phyloP scores from a whole-genome alignment of 2,113 vertebrate genomes.

The Carlito syrichta region DNA sequence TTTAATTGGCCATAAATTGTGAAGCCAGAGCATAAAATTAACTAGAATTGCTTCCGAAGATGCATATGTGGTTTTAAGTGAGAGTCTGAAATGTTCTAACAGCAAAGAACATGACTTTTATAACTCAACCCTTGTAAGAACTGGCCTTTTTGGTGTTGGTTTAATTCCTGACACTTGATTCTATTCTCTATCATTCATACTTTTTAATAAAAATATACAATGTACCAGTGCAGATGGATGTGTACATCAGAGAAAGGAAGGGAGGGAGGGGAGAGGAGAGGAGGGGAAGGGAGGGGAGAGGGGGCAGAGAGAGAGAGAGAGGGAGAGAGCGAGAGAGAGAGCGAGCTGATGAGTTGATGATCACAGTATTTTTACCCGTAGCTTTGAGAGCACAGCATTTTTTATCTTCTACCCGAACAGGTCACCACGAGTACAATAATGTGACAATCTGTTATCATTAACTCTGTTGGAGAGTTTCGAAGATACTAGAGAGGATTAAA shows the following conservation, averaged over 20 bases:
- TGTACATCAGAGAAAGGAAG: neutral
- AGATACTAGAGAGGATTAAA: constrained; percentile 80
- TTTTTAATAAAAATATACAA: neutral
- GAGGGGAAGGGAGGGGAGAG: neutral
- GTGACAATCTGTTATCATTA: constrained; percentile 83
- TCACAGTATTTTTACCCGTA: constrained; percentile 17
- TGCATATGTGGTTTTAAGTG: neutral
- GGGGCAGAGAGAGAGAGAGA: neutral
- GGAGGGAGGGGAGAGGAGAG: neutral
- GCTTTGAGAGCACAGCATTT: constrained; percentile 63
- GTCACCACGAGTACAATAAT: constrained; percentile 75
- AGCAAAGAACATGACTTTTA: neutral
- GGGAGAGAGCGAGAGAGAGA: neutral
- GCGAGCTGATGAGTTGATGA: neutral
- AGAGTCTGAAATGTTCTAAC: neutral
- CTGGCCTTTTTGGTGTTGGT: neutral
- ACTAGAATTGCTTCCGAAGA: constrained; percentile 2
- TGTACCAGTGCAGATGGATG: neutral
- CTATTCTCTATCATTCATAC: neutral
- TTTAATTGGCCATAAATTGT: neutral
- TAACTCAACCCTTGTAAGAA: neutral
- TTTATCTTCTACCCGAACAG: constrained; percentile 75
- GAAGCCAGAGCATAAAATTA: neutral
- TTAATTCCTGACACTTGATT: neutral
- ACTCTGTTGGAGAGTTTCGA: constrained; percentile 78